phyloP scores from a whole-genome alignment of 2,113 vertebrate genomes.

The Channa argus region DNA sequence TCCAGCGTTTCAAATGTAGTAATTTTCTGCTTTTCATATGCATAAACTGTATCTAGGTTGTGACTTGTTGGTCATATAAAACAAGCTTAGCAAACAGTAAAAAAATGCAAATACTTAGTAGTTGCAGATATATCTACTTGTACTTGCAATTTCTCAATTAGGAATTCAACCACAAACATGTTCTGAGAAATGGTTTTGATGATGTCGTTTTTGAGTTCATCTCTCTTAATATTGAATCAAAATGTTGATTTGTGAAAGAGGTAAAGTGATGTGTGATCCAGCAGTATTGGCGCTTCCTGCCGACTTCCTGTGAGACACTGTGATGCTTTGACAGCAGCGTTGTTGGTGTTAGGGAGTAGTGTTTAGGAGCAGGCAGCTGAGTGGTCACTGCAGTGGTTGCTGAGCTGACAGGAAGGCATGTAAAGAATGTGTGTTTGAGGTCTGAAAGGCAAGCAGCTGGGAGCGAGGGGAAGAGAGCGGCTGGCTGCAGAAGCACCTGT shows the following conservation, averaged over 20 bases:
- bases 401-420: constrained; percentile 69
- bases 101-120: no score
- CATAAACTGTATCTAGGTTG: no score
- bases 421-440: constrained; percentile 69
- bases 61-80: no score
- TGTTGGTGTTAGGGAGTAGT: constrained; percentile 14
- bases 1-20: no score
- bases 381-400: constrained; percentile 48
- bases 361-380: constrained; percentile 16
- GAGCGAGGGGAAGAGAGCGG: constrained; percentile 32
- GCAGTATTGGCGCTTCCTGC: not conserved
- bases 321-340: constrained; percentile 4
- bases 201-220: not conserved
- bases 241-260: not conserved
- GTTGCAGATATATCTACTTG: no score
- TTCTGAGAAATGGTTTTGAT: constrained; percentile 4
- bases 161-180: not conserved
- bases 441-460: constrained; percentile 79
- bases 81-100: no score
- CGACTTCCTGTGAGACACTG: not conserved
- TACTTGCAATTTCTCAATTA: no score
- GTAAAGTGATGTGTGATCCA: not conserved
- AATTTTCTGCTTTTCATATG: no score
- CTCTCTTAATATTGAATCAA: constrained; percentile 5
- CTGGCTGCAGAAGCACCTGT: constrained; percentile 78